Evolutionary conservation across 2,113 vertebrate species (phyloP).

Genomic region (Pica pica): DNA sequence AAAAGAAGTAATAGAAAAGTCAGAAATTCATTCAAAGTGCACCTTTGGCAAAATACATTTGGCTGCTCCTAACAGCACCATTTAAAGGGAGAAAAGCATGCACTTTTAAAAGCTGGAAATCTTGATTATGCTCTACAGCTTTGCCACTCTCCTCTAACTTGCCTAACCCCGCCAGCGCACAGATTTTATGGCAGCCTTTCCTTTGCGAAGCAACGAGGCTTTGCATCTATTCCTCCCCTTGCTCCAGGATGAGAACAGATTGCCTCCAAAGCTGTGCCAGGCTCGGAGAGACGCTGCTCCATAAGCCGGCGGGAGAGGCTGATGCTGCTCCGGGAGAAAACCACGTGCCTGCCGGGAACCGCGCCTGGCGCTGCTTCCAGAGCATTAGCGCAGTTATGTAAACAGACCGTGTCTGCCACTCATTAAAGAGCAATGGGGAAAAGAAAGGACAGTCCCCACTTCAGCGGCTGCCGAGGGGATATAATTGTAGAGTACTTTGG

Average conservation of each 20-base stretch:
- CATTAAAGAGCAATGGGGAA: not conserved
- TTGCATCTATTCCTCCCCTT: not conserved
- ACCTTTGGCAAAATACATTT: not conserved
- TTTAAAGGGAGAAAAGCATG: not conserved
- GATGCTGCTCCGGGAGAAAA: not conserved
- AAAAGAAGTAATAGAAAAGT: not conserved
- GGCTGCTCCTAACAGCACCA: not conserved
- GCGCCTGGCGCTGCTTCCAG: not conserved
- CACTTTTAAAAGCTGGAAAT: not conserved
- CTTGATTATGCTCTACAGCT: not conserved
- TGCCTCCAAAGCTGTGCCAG: not conserved
- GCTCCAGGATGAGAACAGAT: not conserved
- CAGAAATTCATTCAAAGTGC: not conserved
- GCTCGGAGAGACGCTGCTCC: not conserved
- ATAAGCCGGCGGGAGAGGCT: accelerated
- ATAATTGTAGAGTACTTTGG: not conserved
- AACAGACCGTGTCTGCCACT: not conserved
- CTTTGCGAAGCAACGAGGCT: not conserved
- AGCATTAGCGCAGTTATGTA: not conserved
- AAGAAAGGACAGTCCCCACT: not conserved
- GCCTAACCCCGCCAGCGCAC: accelerated
- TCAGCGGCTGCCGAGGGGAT: not conserved
- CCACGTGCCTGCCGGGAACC: accelerated
- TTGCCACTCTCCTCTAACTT: not conserved
- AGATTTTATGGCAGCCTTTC: not conserved